Conservation (phyloP, 2,888 invertebrate genomes). For the Chloromyia formosa region DNA sequence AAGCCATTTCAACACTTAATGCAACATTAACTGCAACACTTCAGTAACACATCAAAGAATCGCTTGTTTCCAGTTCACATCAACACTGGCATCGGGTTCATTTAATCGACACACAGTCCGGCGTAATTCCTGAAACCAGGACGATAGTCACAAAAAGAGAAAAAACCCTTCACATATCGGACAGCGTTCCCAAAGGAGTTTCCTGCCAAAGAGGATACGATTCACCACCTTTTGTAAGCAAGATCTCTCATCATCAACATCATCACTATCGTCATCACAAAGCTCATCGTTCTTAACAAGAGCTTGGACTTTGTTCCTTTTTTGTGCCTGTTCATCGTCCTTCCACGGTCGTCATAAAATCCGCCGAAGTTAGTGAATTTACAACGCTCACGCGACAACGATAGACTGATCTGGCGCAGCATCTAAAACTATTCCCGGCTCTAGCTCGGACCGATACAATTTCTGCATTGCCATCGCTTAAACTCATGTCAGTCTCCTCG, state of each 20-base stretch:
- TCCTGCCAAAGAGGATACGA: neutral
- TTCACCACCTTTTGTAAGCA: neutral
- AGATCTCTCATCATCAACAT: slow-evolving; percentile 20
- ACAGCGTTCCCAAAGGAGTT: neutral
- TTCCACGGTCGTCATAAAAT: slow-evolving; percentile 10
- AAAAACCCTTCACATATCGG: neutral
- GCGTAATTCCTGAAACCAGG: too few species aligned
- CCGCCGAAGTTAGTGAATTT: slow-evolving; percentile 13
- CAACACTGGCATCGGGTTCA: neutral
- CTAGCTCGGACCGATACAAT: neutral
- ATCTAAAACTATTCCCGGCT: neutral
- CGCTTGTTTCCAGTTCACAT: neutral
- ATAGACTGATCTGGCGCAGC: slow-evolving; percentile 1
- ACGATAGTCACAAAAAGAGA: too few species aligned
- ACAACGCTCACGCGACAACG: neutral
- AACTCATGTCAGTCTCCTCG: neutral
- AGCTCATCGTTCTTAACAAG: neutral
- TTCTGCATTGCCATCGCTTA: slow-evolving; percentile 10
- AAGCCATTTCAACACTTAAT: slow-evolving; percentile 22
- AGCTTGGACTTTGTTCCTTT: neutral
- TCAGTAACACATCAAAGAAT: slow-evolving; percentile 19
- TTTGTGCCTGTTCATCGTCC: neutral
- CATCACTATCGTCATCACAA: slow-evolving; percentile 27
- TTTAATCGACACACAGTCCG: neutral
- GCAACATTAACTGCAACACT: slow-evolving; percentile 8